Evolutionary conservation across 1,140 invertebrate species (phyloP), one percentile per base, ranked within the genome.

Genomic region (Cepaea nemoralis): DNA sequence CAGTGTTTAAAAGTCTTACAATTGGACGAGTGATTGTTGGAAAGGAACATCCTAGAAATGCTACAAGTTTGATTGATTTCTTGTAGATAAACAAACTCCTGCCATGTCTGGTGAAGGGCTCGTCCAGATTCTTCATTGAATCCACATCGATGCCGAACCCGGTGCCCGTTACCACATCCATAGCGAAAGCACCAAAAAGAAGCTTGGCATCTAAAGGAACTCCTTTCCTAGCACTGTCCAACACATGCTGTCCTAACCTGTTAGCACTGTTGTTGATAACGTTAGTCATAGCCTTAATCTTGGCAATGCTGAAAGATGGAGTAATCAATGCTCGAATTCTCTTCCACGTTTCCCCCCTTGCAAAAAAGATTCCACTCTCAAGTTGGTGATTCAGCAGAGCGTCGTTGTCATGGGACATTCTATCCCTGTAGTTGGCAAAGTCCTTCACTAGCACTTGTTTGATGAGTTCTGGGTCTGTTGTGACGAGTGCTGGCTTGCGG

Each of bases 121-220:
- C 85, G 12, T 91, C 81, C 10, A 86, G 83, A 59, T 94, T 90
- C 0, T 90, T 87, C 10, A 94, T 79, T 0, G 92, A 93, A 79
- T 94, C 92, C 24, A 91, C 91, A 2, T 92, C 87, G 10, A 94
- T 82, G 27, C 94, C 94, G 80, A 93, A 94, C 8, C 92, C 93
- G 55, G 92, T 93, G 2, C 88, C 91, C 1, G 91, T 92, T 35
- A 94, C 94, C 2, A 94, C 90, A 82, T 95, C 94, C 12, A 93
- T 93, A 0, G 92, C 92, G 81, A 92, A 94, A 42, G 91, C 91
- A 0, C 90, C 87, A 35, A 66, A 81, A 2, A 67, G 27, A 22
- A 42, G 59, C 33, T 79, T 79, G 37, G 27, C 66, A 14, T 69
- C 66, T 39, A 35, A 14, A 24, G 59, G 37, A 2, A 31, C 33